Evolutionary conservation across 2,888 invertebrate genomes (phyloP).

Genomic region (Apamea anceps): DNA sequence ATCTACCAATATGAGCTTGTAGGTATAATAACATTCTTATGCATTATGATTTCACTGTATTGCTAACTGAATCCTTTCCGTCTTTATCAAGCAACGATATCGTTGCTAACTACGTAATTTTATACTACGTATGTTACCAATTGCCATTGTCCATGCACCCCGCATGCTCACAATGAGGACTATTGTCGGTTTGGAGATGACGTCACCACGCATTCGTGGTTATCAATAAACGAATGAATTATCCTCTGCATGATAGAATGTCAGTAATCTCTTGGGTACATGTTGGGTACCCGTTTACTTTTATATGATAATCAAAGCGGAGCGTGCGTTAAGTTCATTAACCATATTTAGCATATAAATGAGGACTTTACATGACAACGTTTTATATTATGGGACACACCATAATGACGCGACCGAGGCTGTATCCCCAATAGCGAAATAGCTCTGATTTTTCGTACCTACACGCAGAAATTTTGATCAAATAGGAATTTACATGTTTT

Average conservation of each 20-base stretch:
- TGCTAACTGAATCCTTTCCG: conserved; percentile 46
- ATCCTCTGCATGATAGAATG: conserved; percentile 4
- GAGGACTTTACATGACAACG: conserved; percentile 25
- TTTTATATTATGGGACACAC: conserved; percentile 20
- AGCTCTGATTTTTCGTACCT: not conserved
- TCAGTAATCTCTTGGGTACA: conserved; percentile 3
- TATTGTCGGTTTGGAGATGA: conserved; percentile 38
- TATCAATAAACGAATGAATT: conserved; percentile 47
- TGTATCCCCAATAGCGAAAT: conserved; percentile 2
- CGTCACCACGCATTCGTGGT: conserved; percentile 41
- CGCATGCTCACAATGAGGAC: conserved; percentile 15
- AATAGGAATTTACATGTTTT: not conserved
- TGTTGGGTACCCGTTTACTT: conserved; percentile 14
- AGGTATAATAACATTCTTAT: conserved; percentile 16
- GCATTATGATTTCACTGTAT: conserved; percentile 52
- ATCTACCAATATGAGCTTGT: conserved; percentile 1
- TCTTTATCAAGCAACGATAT: conserved; percentile 50
- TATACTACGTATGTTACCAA: conserved; percentile 25
- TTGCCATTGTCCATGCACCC: conserved; percentile 36
- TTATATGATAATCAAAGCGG: conserved; percentile 24
- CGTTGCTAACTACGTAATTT: conserved; percentile 28
- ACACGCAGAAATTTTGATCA: not conserved
- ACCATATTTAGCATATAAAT: conserved; percentile 27
- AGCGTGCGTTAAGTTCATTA: conserved; percentile 37
- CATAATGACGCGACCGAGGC: not conserved